Evolutionary conservation across 2,797 vertebrate genomes (phyloP), one percentile per base, ranked within the genome.

Genomic region (Falco rusticolus): DNA sequence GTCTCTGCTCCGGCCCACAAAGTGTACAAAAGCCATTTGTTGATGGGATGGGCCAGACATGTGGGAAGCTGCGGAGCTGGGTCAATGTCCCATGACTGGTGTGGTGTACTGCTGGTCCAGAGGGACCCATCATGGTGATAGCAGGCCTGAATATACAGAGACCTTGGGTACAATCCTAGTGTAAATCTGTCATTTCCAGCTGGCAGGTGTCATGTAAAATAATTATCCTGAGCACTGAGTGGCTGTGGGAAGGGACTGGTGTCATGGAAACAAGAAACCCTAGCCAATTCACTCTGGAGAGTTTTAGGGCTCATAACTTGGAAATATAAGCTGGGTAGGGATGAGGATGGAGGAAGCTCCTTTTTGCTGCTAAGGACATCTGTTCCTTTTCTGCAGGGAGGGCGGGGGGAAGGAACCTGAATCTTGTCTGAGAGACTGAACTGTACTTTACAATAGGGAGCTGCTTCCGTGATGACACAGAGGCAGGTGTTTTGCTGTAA

Each of bases 401-500:
- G 17, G 14, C 10, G 8, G 39, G 33, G 37, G 37, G 70, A 61
- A 10, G 26, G 37, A 92, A 74, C 86, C 54, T 72, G 80, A 94
- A 63, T 91, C 68, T 80, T 89, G 34, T 78, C 84, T 77, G 60
- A 56, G 76, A 90, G 79, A 57, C 31, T 75, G 64, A 71, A 75
- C 47, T 88, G 68, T 85, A 48, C 60, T 37, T 37, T 37, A 37
- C 37, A 86, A 84, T 72, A 88, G 51, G 25, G 47, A 97, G 54
- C 41, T 90, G 64, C 50, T 80, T 91, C 93, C 6, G 3, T 90
- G 85, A 53, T 91, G 91, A 89, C 87, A 79, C 63, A 56, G 59
- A 91, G 45, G 80, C 94, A 94, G 94, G 88, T 95, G 90, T 94
- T 96, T 90, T 84, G 10, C 63, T 93, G 59, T 43, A 90, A 16